Conservation (phyloP, 53 echinoderm and acorn worm genomes). For the Temnopleurus reevesii region DNA sequence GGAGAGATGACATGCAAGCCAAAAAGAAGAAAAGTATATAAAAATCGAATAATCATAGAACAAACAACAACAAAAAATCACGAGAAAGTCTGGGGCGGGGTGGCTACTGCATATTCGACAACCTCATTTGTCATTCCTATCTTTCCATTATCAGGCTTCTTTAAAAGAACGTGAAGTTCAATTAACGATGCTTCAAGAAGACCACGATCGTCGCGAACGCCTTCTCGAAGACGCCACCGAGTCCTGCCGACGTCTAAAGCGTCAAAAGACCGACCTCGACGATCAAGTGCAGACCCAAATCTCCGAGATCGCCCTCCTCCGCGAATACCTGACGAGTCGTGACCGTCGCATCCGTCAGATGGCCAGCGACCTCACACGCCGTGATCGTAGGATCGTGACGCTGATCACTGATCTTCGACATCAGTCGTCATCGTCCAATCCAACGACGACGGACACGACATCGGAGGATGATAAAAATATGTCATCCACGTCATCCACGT, state of each 20-base stretch:
- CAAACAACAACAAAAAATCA: no score
- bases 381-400: constrained; percentile 48
- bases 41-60: no score
- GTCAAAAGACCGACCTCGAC: constrained; percentile 17
- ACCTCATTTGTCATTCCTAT: no score
- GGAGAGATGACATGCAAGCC: no score
- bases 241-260: constrained; percentile 44
- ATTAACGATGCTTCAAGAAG: neutral
- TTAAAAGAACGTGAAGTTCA: constrained; percentile 24
- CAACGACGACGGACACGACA: neutral
- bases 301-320: constrained; percentile 41
- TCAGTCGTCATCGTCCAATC: neutral
- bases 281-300: constrained; percentile 11
- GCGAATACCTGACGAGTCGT: constrained; percentile 28
- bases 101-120: no score
- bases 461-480: neutral
- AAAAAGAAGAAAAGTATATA: no score
- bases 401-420: constrained; percentile 38
- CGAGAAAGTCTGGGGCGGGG: no score
- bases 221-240: constrained; percentile 39
- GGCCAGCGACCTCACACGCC: constrained; percentile 39
- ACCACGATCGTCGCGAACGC: neutral
- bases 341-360: constrained; percentile 47
- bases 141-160: no score
- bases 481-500: neutral